Percentiles rank a stretch among this genome's conserved stretches.
Conservation (phyloP, 2,797 vertebrate genomes). For the Sebastes variabilis region DNA sequence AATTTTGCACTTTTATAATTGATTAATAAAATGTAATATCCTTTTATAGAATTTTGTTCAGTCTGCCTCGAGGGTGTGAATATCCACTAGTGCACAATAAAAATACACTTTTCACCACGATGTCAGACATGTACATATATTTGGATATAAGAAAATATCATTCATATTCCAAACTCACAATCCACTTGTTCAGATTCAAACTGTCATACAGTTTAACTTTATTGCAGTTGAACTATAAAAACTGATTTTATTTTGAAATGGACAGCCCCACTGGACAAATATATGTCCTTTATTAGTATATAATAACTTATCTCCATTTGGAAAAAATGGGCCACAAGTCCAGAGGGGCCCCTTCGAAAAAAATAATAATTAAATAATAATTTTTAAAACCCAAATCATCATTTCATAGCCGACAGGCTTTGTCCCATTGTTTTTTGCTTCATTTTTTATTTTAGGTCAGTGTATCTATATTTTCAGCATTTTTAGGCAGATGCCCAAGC, state of each 20-base stretch:
- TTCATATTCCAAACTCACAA: neutral
- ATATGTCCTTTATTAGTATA: neutral
- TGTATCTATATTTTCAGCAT: constrained; percentile 22
- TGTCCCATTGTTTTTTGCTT: constrained; percentile 4
- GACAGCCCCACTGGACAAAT: neutral
- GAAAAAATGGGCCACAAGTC: constrained; percentile 21
- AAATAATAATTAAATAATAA: neutral
- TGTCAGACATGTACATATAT: neutral
- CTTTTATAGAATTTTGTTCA: too few relatives aligned
- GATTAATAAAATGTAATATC: neutral
- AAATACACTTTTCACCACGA: neutral
- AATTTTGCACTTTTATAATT: neutral
- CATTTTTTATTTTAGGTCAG: constrained; percentile 29
- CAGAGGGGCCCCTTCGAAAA: constrained; percentile 14
- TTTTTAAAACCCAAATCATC: constrained; percentile 21
- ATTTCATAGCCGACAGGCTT: constrained; percentile 24
- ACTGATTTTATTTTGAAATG: neutral
- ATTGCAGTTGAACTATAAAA: neutral
- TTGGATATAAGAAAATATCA: neutral
- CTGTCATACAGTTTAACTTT: neutral
- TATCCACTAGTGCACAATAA: neutral
- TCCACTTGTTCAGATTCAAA: neutral
- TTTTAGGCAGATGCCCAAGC: constrained; percentile 23
- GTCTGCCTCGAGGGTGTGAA: too few relatives aligned
- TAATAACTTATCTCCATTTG: neutral